Conservation (phyloP, 2,113 vertebrate species). For the Oryzias melastigma region DNA sequence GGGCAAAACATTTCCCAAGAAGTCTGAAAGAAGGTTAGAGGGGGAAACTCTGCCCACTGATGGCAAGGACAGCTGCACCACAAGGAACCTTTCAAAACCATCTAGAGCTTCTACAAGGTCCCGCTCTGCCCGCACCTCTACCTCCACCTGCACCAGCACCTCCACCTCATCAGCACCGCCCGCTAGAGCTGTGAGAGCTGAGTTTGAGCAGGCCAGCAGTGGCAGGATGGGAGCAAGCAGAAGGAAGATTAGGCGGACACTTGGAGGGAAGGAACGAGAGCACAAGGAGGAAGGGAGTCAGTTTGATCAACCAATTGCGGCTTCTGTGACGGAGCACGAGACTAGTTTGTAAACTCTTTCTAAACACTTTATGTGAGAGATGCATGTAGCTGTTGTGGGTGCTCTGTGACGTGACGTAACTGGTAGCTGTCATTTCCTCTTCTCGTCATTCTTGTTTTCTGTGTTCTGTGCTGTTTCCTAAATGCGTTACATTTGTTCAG, state of each 20-base stretch:
- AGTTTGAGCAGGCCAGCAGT: conserved; percentile 92
- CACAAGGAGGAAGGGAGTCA: conserved; percentile 92
- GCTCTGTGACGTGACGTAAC: conserved; percentile 90
- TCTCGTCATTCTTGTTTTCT: conserved; percentile 85
- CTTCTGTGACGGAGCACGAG: conserved; percentile 93
- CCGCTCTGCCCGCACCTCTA: conserved; percentile 69
- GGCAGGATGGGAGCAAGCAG: conserved; percentile 93
- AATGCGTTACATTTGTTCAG: conserved; percentile 8
- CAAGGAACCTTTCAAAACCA: conserved; percentile 90
- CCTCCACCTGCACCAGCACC: conserved; percentile 60
- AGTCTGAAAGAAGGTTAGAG: conserved; percentile 87
- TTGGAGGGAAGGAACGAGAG: conserved; percentile 83
- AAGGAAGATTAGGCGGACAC: conserved; percentile 91
- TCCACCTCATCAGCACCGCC: conserved; percentile 86
- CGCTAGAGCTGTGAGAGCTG: conserved; percentile 96
- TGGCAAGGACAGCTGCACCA: conserved; percentile 80
- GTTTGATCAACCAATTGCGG: conserved; percentile 92
- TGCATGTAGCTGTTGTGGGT: conserved; percentile 97
- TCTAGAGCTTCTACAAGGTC: conserved; percentile 78
- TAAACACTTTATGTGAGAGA: conserved; percentile 87
- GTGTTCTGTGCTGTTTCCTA: conserved; percentile 84
- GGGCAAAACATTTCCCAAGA: conserved; percentile 81
- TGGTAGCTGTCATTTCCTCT: conserved; percentile 80
- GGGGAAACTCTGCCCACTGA: conserved; percentile 86
- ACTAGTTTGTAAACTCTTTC: conserved; percentile 99